Evolutionary conservation across 2,888 invertebrate genomes (phyloP).

Genomic region (Pseudeuparius sepicola): DNA sequence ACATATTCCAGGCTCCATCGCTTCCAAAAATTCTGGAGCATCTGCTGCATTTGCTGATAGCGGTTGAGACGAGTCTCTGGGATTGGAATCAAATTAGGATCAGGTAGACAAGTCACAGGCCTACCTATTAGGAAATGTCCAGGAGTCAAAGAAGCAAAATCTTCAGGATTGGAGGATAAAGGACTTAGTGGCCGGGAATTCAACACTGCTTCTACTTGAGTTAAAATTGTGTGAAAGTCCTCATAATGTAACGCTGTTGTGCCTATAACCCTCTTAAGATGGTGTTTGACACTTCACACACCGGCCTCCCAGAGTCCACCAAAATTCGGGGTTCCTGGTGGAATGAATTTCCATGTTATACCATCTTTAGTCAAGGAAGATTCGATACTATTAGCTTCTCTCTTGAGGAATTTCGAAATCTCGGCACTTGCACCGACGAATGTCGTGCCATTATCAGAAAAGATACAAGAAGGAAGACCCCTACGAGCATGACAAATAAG

Average conservation of each 20-base stretch:
- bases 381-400: background rate
- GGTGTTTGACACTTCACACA: no score
- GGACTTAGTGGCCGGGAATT: conserved; percentile 29
- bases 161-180: conserved; percentile 24
- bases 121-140: conserved; percentile 27
- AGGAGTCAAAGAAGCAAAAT: no score
- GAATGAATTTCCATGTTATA: conserved; percentile 12
- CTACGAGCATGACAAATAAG: conserved; percentile 5
- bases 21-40: background rate
- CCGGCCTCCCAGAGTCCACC: conserved; percentile 32
- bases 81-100: no score
- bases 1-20: conserved; percentile 4
- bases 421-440: no score
- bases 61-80: no score
- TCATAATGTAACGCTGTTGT: conserved; percentile 25
- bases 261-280: conserved; percentile 25
- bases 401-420: conserved; percentile 1
- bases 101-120: no score
- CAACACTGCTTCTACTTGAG: conserved; percentile 28
- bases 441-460: conserved; percentile 11
- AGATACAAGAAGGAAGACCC: no score
- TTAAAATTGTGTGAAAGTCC: conserved; percentile 27
- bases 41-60: conserved; percentile 1
- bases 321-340: conserved; percentile 26
- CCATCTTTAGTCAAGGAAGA: no score